Percentiles rank a stretch among this genome's conserved stretches.
Conservation (phyloP, 2,888 invertebrate species). For the Congeria kusceri region DNA sequence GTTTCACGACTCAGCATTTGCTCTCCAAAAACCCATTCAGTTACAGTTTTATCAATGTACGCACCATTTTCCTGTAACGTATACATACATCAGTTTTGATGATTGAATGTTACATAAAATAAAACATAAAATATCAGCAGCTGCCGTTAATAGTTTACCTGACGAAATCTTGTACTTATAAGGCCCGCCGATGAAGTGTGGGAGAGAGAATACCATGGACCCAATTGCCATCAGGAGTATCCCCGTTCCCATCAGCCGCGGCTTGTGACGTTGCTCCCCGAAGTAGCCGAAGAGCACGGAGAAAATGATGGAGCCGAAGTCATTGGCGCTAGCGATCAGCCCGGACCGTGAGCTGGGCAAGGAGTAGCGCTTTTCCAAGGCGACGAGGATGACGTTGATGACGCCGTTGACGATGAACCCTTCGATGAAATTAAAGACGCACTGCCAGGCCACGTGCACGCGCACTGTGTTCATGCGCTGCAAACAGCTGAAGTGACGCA, state of each 20-base stretch:
- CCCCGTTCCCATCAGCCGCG: constrained; percentile 64
- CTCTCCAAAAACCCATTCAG: too few species aligned
- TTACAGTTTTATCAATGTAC: too few species aligned
- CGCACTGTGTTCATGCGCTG: constrained; percentile 67
- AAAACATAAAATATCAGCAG: background rate
- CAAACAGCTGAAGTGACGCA: constrained; percentile 53
- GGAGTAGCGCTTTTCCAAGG: constrained; percentile 70
- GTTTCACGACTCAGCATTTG: too few species aligned
- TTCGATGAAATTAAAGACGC: constrained; percentile 68
- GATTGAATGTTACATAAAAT: too few species aligned
- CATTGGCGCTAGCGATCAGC: constrained; percentile 69
- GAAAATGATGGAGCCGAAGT: constrained; percentile 67
- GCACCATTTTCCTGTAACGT: too few species aligned
- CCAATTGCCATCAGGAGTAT: constrained; percentile 69
- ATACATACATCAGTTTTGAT: too few species aligned
- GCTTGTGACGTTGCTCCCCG: constrained; percentile 68
- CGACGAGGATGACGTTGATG: constrained; percentile 70
- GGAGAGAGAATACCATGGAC: constrained; percentile 69
- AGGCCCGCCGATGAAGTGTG: constrained; percentile 66
- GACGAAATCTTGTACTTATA: constrained; percentile 68
- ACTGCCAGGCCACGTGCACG: constrained; percentile 69
- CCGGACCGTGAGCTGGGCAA: constrained; percentile 66
- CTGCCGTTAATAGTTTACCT: constrained; percentile 43
- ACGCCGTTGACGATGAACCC: constrained; percentile 74
- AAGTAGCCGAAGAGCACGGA: constrained; percentile 65